Base-by-base conservation (phyloP, 2,113 vertebrate genomes). In the Antigone vipio region DNA sequence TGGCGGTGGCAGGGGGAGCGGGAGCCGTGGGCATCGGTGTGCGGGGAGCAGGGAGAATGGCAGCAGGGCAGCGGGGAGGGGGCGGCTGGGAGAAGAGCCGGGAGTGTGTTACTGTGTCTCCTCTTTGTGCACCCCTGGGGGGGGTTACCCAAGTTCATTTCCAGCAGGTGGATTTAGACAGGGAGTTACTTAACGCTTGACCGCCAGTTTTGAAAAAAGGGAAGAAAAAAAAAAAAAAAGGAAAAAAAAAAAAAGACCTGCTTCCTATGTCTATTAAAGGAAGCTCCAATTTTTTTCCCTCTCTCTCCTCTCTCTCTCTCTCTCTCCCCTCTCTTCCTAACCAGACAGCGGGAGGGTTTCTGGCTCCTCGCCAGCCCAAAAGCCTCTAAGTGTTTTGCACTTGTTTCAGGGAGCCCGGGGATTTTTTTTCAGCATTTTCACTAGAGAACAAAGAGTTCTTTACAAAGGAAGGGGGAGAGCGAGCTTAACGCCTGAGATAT, bases 351-450 rank as follows among this genome's bases (percentile, higher is more conserved):
- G 97, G 98, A 98, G 98, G 98, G 98, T 97, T 98, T 95, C 98
- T 98, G 98, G 98, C 98, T 98, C 87, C 73, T 96, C 95, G 98
- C 98, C 98, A 98, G 98, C 98, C 98, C 98, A 97, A 98, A 98
- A 98, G 98, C 98, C 98, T 98, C 98, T 98, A 98, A 98, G 98
- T 98, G 98, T 98, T 98, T 98, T 98, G 98, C 98, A 98, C 98
- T 98, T 98, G 98, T 98, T 98, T 98, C 98, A 98, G 98, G 98
- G 98, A 98, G 98, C 98, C 98, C 97, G 96, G 98, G 98, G 98
- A 98, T 98, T 98, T 98, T 96, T 76, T 97, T 98, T 98, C 98
- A 98, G 98, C 98, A 98, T 98, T 98, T 98, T 98, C 98, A 98
- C 98, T 98, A 97, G 98, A 98, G 98, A 98, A 98, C 98, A 98